Evolutionary conservation across 2,113 vertebrate genomes (phyloP).

Genomic region (Mesembrinibis cayennensis): DNA sequence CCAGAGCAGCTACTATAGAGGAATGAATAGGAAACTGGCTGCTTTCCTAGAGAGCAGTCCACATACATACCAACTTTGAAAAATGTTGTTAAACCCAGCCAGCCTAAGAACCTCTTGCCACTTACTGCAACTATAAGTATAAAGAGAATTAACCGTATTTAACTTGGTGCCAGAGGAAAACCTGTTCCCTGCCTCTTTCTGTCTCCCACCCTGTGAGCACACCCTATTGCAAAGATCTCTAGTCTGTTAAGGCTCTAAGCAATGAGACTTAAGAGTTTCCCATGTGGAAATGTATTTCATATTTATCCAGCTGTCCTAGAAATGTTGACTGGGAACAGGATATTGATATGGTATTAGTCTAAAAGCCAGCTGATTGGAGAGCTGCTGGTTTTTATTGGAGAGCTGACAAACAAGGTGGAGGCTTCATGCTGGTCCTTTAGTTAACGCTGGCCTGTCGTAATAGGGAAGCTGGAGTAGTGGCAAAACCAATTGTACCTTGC

Average conservation of each 20-base stretch:
- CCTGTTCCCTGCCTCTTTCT: neutral
- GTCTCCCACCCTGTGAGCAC: neutral
- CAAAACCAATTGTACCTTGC: neutral
- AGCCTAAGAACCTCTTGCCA: neutral
- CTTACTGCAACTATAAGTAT: neutral
- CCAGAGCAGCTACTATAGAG: slow-evolving; percentile 10
- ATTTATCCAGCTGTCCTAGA: neutral
- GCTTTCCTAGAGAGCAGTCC: neutral
- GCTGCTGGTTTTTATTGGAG: neutral
- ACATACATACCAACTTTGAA: neutral
- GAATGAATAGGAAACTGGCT: neutral
- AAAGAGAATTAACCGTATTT: neutral
- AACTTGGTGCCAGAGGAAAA: neutral
- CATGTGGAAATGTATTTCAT: neutral
- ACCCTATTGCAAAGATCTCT: neutral
- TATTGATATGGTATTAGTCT: neutral
- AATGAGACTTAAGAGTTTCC: neutral
- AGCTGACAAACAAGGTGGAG: neutral
- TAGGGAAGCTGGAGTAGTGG: neutral
- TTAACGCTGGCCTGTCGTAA: neutral
- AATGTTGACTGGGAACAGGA: neutral
- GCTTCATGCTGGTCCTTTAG: neutral
- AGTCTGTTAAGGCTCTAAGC: neutral
- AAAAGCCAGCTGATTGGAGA: neutral
- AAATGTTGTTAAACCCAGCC: neutral